Evolutionary conservation across 2,888 invertebrate genomes (phyloP), one percentile per base, ranked within the genome.

Genomic region (Pseudococcus jackbeardsleyi): DNA sequence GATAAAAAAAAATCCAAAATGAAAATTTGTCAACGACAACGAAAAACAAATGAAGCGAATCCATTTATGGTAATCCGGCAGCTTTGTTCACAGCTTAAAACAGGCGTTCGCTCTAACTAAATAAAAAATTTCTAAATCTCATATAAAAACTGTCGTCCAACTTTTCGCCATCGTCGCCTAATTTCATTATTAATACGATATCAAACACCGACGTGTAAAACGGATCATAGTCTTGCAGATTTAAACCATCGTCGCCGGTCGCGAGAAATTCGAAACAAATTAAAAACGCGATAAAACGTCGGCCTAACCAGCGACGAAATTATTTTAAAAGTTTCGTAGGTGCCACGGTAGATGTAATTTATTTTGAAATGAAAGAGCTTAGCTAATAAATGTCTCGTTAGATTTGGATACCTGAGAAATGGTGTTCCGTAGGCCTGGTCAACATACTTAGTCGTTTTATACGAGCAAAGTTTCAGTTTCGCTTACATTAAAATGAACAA

Each of bases 311-410:
- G 64, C 64, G 19, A 64, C 19, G 64, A 64, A 64, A 64, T 64
- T 22, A 64, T 64, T 64, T 64, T 11, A 64, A 64, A 64, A 64
- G 64, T 64, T 64, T 64, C 26, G 22, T 22, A 64, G 64, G 64
- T 64, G 64, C 64, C 64, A 64, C 64, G 64, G 64, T 64, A 22
- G 22, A 64, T 22, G 64, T 64, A 64, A 64, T 64, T 64, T 64
- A 64, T 22, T 64, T 64, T 1, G 15, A 72, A 72, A 72, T 72
- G 72, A 33, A 72, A 26, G 72, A 72, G 26, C 72, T 72, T 72
- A 72, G 72, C 33, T 72, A 33, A 72, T 72, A 72, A 72, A 72
- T 72, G 72, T 72, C 72, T 72, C 72, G 72, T 72, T 72, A 72
- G 72, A 72, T 72, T 72, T 72, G 33, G 72, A 72, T 72, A 33